Conservation (phyloP, 2,888 invertebrate genomes). For the Lasioglossum malachurum region DNA sequence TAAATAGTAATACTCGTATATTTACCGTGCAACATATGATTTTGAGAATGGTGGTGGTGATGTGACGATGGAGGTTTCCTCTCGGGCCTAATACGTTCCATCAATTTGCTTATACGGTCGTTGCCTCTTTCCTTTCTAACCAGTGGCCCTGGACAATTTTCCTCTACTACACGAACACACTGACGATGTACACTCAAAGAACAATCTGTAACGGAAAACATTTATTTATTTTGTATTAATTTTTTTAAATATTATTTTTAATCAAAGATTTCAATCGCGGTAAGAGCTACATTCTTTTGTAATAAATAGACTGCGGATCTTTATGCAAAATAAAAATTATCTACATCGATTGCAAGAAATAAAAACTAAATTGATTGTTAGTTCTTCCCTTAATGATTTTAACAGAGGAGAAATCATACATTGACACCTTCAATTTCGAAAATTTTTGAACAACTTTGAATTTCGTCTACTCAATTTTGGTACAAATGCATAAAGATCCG, state of each 20-base stretch:
- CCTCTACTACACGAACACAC: constrained; percentile 92
- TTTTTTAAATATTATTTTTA: neutral
- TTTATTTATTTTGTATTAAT: neutral
- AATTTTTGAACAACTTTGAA: too few relatives aligned
- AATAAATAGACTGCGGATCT: too few relatives aligned
- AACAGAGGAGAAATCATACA: too few relatives aligned
- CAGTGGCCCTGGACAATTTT: constrained; percentile 91
- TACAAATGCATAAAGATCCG: too few relatives aligned
- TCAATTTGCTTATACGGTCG: constrained; percentile 90
- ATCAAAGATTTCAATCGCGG: neutral
- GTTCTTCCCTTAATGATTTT: too few relatives aligned
- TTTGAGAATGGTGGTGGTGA: constrained; percentile 79
- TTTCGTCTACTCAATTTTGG: too few relatives aligned
- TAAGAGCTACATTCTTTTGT: neutral
- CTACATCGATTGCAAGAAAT: too few relatives aligned
- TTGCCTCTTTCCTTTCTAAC: constrained; percentile 88
- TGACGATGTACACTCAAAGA: constrained; percentile 94
- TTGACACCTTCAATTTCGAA: too few relatives aligned
- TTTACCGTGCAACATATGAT: constrained; percentile 79
- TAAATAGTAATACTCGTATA: constrained; percentile 19
- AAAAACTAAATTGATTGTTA: too few relatives aligned
- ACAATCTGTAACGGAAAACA: constrained; percentile 89
- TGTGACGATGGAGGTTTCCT: constrained; percentile 85
- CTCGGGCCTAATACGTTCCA: constrained; percentile 88
- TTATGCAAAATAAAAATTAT: too few relatives aligned